Percentiles rank a stretch among this genome's conserved stretches.
phyloP scores from a whole-genome alignment of 2,888 invertebrate species.

The Hetaerina titia region DNA sequence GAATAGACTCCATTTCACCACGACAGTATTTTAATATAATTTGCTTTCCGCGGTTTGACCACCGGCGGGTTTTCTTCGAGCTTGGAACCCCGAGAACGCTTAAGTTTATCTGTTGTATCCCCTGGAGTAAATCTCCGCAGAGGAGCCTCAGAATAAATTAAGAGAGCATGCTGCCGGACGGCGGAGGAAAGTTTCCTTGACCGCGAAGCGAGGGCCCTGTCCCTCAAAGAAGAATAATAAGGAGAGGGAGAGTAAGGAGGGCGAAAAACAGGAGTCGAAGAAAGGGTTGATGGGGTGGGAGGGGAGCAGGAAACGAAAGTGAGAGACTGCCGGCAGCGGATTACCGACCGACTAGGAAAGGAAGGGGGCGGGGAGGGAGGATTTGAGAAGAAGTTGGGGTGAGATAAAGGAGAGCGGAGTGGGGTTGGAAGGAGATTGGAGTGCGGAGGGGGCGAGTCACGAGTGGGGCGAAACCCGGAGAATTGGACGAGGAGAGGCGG shows the following conservation, averaged over 20 bases:
- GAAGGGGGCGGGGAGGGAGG: neutral
- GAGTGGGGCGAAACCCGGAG: neutral
- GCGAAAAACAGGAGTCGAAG: neutral
- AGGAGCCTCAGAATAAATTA: neutral
- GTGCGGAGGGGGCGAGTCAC: neutral
- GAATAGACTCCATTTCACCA: neutral
- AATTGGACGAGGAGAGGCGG: neutral
- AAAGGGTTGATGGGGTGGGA: neutral
- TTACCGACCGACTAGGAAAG: neutral
- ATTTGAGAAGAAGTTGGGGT: too few relatives aligned
- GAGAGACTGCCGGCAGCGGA: neutral
- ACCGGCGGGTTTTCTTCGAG: neutral
- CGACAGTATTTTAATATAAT: neutral
- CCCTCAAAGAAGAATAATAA: neutral
- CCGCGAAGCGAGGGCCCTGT: neutral
- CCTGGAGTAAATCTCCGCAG: conserved; percentile 1
- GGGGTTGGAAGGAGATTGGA: neutral
- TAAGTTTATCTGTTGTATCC: neutral
- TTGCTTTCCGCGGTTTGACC: neutral
- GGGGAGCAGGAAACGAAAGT: neutral
- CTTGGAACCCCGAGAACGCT: neutral
- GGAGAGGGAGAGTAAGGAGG: too few relatives aligned
- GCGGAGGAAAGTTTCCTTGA: neutral
- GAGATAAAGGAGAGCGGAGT: neutral
- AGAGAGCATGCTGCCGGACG: neutral